Conservation (phyloP, 53 echinoderm and acorn worm genomes). For the Holothuria leucospilota region DNA sequence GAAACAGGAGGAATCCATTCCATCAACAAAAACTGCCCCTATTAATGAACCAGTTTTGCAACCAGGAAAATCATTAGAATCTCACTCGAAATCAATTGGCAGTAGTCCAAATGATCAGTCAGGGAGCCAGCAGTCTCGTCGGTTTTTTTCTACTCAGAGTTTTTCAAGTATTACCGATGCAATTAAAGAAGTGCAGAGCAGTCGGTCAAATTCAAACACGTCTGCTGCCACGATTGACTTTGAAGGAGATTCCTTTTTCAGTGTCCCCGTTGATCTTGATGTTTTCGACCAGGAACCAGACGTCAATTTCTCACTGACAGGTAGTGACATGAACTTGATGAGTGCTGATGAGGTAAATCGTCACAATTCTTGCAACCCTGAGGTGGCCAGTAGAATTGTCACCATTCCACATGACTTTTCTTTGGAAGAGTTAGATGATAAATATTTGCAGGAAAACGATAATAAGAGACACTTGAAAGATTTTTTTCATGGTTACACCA, state of each 20-base stretch:
- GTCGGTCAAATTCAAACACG: background rate
- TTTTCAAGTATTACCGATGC: conserved; percentile 24
- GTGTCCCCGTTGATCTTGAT: conserved; percentile 11
- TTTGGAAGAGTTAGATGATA: too few species aligned
- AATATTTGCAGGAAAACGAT: too few species aligned
- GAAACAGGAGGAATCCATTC: too few species aligned
- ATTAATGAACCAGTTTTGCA: too few species aligned
- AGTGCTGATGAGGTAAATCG: background rate
- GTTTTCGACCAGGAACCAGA: background rate
- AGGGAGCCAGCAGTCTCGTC: conserved; percentile 24
- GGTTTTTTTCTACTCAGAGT: conserved; percentile 22
- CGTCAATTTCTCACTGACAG: conserved; percentile 38
- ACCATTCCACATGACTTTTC: too few species aligned
- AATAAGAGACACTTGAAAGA: too few species aligned
- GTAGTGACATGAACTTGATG: conserved; percentile 43
- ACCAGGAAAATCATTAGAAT: too few species aligned
- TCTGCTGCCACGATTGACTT: background rate
- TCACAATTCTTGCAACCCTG: too few species aligned
- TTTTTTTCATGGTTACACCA: too few species aligned
- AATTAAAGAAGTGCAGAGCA: background rate
- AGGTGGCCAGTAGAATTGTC: too few species aligned
- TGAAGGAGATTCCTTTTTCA: conserved; percentile 27
- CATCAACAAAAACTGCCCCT: too few species aligned
- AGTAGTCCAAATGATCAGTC: background rate
- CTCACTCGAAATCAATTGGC: background rate